Evolutionary conservation across 2,113 vertebrate species (phyloP).

Genomic region (Scomber colias): DNA sequence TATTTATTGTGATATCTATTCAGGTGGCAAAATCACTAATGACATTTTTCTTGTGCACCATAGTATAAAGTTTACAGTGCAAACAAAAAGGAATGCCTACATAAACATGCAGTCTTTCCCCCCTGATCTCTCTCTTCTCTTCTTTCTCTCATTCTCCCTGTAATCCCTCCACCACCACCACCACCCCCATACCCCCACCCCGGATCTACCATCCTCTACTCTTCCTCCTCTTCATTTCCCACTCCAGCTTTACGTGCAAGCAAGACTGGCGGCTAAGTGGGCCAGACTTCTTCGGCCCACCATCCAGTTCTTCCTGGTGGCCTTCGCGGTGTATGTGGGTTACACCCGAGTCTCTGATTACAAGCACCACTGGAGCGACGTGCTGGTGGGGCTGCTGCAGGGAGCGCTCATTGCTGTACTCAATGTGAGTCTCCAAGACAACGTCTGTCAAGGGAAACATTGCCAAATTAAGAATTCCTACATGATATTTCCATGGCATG

Average conservation of each 20-base stretch:
- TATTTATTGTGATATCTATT: not conserved
- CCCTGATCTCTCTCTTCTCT: not conserved
- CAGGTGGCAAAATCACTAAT: conserved; percentile 6
- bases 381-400: conserved; percentile 93
- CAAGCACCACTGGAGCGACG: conserved; percentile 98
- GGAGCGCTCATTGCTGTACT: conserved; percentile 92
- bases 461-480: not conserved
- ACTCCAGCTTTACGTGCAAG: conserved; percentile 92
- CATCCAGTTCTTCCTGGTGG: conserved; percentile 94
- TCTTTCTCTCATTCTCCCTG: not conserved
- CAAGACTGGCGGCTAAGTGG: conserved; percentile 90
- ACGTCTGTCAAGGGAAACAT: conserved; percentile 31
- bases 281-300: conserved; percentile 93
- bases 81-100: no score
- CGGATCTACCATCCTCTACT: not conserved
- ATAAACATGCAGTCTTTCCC: no score
- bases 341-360: conserved; percentile 95
- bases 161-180: no score
- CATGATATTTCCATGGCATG: not conserved
- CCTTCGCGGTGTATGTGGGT: conserved; percentile 95
- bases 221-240: not conserved
- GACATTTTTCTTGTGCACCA: not conserved
- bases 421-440: conserved; percentile 83
- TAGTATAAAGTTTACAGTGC: no score
- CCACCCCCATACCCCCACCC: not conserved